Percentiles rank a stretch among this genome's conserved stretches.
These are phyloP conservation scores for Motacilla alba DNA, from an alignment of 2,113 vertebrate genomes.

Conservation along the genomic window DNA sequence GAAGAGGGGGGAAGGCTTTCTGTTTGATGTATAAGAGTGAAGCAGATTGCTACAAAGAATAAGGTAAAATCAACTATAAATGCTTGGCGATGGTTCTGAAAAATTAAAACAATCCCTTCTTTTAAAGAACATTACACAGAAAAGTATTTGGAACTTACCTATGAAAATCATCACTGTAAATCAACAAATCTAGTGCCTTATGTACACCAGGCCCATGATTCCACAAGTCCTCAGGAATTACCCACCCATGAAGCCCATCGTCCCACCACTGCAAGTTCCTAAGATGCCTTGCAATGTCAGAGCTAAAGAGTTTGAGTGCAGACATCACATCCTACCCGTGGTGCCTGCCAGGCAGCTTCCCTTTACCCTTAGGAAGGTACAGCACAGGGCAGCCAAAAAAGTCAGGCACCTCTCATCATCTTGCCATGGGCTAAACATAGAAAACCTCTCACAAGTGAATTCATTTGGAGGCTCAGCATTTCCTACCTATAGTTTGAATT, in stretches of 20 bases:
- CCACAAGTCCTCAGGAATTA: constrained; percentile 49
- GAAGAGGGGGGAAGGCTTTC: not conserved
- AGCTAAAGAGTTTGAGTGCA: not conserved
- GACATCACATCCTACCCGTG: not conserved
- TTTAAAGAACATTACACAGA: constrained; percentile 34
- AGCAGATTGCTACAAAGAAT: constrained; percentile 33
- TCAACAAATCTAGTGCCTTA: not conserved
- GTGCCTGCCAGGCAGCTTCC: not conserved
- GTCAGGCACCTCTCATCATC: not conserved
- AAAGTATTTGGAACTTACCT: constrained; percentile 35
- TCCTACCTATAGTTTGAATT: not conserved
- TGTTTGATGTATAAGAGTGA: not conserved
- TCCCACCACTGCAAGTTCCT: not conserved
- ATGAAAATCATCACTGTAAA: constrained; percentile 25
- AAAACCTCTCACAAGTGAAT: not conserved
- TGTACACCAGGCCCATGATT: not conserved
- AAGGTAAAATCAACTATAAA: constrained; percentile 48
- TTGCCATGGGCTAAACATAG: not conserved
- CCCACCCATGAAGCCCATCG: not conserved
- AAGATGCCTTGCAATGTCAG: not conserved
- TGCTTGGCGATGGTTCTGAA: not conserved
- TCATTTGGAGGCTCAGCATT: not conserved
- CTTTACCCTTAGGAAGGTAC: not conserved
- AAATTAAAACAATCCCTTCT: not conserved
- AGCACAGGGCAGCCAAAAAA: not conserved